These are phyloP conservation scores for Sphenodon punctatus DNA, from an alignment of 2,797 vertebrate species.

Conservation along the genomic window DNA sequence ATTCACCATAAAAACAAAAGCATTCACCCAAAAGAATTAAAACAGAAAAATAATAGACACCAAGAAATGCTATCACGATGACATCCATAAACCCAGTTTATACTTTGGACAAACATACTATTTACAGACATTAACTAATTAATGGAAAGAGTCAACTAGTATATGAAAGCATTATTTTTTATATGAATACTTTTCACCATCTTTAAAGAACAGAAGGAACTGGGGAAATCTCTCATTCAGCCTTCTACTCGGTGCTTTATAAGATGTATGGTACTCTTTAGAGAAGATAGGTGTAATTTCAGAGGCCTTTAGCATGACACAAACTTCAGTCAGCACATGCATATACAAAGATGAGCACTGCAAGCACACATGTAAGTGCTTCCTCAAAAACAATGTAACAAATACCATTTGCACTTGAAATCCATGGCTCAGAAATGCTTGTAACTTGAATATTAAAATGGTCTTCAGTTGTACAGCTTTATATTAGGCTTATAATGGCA, in stretches of 20 bases:
- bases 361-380: too few relatives aligned
- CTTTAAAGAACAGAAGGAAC: constrained; percentile 33
- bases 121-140: constrained; percentile 55
- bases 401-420: too few relatives aligned
- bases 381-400: too few relatives aligned
- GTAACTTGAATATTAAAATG: too few relatives aligned
- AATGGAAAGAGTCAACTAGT: constrained; percentile 52
- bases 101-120: constrained; percentile 58
- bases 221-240: constrained; percentile 6
- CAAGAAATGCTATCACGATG: constrained; percentile 62
- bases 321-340: too few relatives aligned
- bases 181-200: constrained; percentile 31
- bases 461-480: too few relatives aligned
- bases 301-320: too few relatives aligned
- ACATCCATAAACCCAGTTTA: constrained; percentile 60
- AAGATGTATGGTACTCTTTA: too few relatives aligned
- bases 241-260: constrained; percentile 21
- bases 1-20: constrained; percentile 63
- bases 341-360: too few relatives aligned
- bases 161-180: constrained; percentile 52
- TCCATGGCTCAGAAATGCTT: too few relatives aligned
- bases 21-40: constrained; percentile 51
- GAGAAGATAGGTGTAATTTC: not conserved
- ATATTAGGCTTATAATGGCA: too few relatives aligned
- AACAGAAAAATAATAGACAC: constrained; percentile 58